These are phyloP conservation scores for Eretmocerus hayati DNA, from an alignment of 2,888 invertebrate species.

Conservation along the genomic window DNA sequence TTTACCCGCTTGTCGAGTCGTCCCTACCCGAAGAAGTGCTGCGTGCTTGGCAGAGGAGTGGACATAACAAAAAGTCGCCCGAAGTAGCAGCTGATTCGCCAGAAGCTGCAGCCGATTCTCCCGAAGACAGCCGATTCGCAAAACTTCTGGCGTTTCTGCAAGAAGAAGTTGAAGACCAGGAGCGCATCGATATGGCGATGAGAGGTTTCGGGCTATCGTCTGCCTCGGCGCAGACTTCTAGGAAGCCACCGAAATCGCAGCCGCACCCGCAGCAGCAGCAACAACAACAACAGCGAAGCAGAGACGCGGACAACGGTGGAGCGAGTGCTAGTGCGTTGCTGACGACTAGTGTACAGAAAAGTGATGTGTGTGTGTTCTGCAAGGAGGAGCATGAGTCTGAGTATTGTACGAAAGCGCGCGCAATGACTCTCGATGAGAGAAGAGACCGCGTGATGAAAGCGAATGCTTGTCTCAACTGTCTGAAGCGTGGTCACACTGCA, in stretches of 20 bases:
- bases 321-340: background rate
- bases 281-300: no score
- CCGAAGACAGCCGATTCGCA: slow-evolving; percentile 7
- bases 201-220: background rate
- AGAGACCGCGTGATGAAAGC: background rate
- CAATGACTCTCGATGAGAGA: background rate
- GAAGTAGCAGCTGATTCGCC: background rate
- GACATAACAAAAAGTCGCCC: no score
- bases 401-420: background rate
- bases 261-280: no score
- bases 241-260: no score
- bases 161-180: slow-evolving; percentile 21
- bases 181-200: slow-evolving; percentile 18
- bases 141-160: slow-evolving; percentile 19
- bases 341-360: background rate
- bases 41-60: background rate
- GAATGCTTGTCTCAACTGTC: background rate
- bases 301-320: no score
- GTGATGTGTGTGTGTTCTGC: background rate
- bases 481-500: background rate
- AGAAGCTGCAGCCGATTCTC: background rate
- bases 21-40: background rate
- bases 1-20: background rate
- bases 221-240: background rate
- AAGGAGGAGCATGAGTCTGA: background rate